These are phyloP conservation scores for Stomatorhinus ivindoensis DNA, from an alignment of 2,113 vertebrate species.

Conservation along the genomic window DNA sequence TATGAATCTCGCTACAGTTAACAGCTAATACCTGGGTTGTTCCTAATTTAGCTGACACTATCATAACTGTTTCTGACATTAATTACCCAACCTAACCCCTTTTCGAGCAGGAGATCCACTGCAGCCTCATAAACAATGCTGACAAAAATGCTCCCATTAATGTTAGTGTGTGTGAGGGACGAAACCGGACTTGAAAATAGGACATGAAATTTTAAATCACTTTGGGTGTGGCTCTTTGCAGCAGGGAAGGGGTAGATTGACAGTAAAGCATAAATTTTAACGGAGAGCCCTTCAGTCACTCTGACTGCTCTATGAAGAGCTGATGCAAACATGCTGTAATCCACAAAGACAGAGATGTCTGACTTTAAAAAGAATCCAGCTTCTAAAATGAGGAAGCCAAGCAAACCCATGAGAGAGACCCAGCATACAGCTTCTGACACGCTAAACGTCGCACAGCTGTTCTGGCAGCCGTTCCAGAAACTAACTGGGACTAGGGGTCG, in stretches of 20 bases:
- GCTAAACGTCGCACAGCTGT: neutral
- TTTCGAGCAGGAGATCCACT: neutral
- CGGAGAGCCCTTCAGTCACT: neutral
- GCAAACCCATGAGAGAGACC: neutral
- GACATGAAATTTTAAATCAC: neutral
- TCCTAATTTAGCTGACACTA: neutral
- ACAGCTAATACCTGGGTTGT: neutral
- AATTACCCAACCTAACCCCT: neutral
- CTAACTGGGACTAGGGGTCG: neutral
- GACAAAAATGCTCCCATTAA: neutral
- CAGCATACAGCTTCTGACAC: neutral
- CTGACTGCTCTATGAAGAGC: neutral
- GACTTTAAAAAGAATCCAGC: neutral
- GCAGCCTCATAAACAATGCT: neutral
- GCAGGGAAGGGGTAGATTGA: neutral
- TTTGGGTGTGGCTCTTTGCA: neutral
- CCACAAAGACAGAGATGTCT: neutral
- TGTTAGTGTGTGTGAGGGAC: neutral
- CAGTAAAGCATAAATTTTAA: neutral
- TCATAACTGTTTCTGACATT: neutral
- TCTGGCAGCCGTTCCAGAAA: neutral
- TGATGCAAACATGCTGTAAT: neutral
- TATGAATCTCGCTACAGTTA: neutral
- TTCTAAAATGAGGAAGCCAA: neutral
- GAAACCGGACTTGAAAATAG: neutral